A percentile compares a stretch with the other conserved stretches of the same genome.
Evolutionary conservation across 2,888 invertebrate genomes (phyloP).

Genomic region (Cantharis rustica): DNA sequence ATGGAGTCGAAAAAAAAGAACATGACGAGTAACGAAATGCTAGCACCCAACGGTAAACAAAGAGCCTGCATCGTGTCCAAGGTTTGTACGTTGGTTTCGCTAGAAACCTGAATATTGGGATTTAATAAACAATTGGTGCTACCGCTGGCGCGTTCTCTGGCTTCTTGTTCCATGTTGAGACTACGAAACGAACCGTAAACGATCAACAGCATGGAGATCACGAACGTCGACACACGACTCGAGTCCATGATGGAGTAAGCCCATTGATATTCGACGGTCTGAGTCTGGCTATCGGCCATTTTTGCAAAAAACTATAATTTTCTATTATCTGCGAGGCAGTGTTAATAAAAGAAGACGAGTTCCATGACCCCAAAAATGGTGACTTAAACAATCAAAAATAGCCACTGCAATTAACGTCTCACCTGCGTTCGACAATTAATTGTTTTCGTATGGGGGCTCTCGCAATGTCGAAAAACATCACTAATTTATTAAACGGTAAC

Average conservation of each 20-base stretch:
- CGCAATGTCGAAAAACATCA: conserved; percentile 42
- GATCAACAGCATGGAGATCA: conserved; percentile 95
- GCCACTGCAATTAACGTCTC: conserved; percentile 9
- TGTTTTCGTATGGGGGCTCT: conserved; percentile 27
- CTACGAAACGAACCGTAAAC: conserved; percentile 98
- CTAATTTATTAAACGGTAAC: conserved; percentile 36
- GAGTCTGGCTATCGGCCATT: conserved; percentile 35
- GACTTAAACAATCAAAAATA: conserved; percentile 6
- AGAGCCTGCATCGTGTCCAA: conserved; percentile 96
- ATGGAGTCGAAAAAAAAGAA: conserved; percentile 99
- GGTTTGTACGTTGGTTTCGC: conserved; percentile 73
- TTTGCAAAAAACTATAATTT: conserved; percentile 11
- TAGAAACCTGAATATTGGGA: conserved; percentile 46
- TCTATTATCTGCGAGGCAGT: conserved; percentile 22
- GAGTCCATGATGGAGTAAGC: conserved; percentile 97
- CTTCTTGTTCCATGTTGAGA: conserved; percentile 94
- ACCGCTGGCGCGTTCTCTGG: conserved; percentile 70
- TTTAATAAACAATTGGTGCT: conserved; percentile 52
- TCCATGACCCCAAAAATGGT: conserved; percentile 35
- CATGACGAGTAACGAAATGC: conserved; percentile 94
- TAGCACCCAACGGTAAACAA: conserved; percentile 94
- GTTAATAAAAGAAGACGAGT: conserved; percentile 29
- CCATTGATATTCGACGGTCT: conserved; percentile 72
- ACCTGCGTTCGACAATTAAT: conserved; percentile 28
- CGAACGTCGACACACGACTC: conserved; percentile 93